These are phyloP conservation scores for Pelusios castaneus DNA, from an alignment of 2,113 vertebrate species.

Conservation along the genomic window DNA sequence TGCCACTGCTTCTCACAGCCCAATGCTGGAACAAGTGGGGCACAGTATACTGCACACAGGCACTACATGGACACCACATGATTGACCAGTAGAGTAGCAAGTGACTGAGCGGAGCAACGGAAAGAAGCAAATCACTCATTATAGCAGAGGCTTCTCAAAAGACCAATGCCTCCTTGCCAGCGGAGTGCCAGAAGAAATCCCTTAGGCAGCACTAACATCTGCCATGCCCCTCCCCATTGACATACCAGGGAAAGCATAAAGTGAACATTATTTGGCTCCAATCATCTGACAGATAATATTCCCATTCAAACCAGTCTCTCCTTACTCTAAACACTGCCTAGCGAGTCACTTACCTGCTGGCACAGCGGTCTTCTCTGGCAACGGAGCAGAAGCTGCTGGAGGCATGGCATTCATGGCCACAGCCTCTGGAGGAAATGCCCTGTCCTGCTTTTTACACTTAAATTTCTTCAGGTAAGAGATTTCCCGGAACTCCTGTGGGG, in stretches of 20 bases:
- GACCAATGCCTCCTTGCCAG: neutral
- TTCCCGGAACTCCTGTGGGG: slow-evolving; percentile 89
- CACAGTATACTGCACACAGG: neutral
- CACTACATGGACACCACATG: rapidly evolving
- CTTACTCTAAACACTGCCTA: neutral
- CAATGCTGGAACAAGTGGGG: neutral
- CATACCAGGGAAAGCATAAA: neutral
- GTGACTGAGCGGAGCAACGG: too few relatives aligned
- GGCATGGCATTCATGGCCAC: neutral
- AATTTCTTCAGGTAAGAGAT: slow-evolving; percentile 94
- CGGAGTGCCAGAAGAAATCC: neutral
- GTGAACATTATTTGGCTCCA: neutral
- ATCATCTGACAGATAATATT: neutral
- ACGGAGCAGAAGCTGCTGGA: slow-evolving; percentile 56
- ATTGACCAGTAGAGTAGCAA: neutral
- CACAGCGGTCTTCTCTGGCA: slow-evolving; percentile 20
- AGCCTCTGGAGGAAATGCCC: slow-evolving; percentile 84
- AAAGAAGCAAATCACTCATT: neutral
- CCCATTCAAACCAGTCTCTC: neutral
- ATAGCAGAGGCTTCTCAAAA: neutral
- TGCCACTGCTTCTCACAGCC: neutral
- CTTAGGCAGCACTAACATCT: neutral
- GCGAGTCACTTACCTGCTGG: slow-evolving; percentile 75
- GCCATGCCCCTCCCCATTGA: neutral
- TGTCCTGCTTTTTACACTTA: slow-evolving; percentile 91